Conservation (phyloP, 1,140 invertebrate species). For the Eriosoma lanigerum region DNA sequence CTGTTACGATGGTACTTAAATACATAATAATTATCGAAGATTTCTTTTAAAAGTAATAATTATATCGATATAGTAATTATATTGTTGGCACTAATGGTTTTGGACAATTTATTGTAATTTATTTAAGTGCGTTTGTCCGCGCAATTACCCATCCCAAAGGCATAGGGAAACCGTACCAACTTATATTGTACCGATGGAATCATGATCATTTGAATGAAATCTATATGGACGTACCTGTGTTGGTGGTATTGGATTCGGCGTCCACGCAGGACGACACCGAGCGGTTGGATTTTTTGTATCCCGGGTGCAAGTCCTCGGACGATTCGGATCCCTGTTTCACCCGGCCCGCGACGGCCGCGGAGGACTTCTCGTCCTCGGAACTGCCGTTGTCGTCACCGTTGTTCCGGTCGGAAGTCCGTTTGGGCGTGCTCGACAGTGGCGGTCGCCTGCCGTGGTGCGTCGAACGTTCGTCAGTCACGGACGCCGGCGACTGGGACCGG, state of each 20-base stretch:
- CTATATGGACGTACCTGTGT: conserved; percentile 78
- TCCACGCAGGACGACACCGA: conserved; percentile 65
- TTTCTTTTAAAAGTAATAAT: no score
- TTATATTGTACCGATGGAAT: no score
- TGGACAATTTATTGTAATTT: no score
- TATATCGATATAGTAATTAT: no score
- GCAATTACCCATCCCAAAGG: no score
- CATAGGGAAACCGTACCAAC: no score
- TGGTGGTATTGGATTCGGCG: conserved; percentile 83
- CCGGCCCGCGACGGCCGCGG: conserved; percentile 67
- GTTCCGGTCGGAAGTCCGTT: conserved; percentile 66
- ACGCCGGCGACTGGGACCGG: conserved; percentile 59
- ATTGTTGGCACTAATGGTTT: no score
- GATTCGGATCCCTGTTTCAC: conserved; percentile 70
- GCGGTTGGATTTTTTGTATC: conserved; percentile 66
- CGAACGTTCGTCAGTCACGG: conserved; percentile 64
- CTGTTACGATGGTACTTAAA: no score
- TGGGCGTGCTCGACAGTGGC: conserved; percentile 66
- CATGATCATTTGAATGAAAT: no score
- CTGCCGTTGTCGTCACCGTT: conserved; percentile 57
- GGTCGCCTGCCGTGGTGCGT: conserved; percentile 60
- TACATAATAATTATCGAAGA: no score
- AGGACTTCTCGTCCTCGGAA: conserved; percentile 65
- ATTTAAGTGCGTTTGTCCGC: no score
- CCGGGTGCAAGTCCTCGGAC: conserved; percentile 61